Base-by-base conservation (phyloP, 2,888 invertebrate species). In the Erebia epiphron region DNA sequence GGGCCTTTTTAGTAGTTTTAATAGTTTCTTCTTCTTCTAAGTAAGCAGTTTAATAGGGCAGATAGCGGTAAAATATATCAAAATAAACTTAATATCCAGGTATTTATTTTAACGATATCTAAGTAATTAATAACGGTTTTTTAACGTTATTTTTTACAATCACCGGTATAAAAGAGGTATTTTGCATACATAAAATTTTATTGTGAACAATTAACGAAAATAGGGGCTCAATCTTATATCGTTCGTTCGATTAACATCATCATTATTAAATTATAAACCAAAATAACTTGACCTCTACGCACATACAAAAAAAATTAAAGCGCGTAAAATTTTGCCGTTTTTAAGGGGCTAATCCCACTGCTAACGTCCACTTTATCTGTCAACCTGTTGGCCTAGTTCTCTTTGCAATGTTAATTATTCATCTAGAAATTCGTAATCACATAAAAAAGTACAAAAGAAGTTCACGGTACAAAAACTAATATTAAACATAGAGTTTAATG, bases 281-380 rank as follows among this genome's bases (percentile, higher is more conserved):
- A 49, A 58, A 58, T 35, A 67, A 26, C n/a, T 58, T 67, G 57
- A 67, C 13, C 67, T 46, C 49, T 50, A 46, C 57, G 66, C 60
- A 56, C 60, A 16, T 46, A 67, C 54, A 49, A 18, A 16, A 61
- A 21, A 67, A 68, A 66, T 58, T 66, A 3, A 50, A 16, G 60
- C 74, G 68, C 62, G 52, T 70, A 63, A 49, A 68, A 73, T 74
- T 66, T 67, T 63, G 54, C 66, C 66, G 72, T 57, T 50, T 52
- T 16, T 2, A 11, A 54, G 54, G 18, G 2, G 52, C 16, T 16
- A 16, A 54, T 54, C 16, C 54, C 18, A 54, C 10, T 54, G 10
- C 54, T 54, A 18, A 10, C 54, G 11, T 18, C 9, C 54, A n/a
- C n/a, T n/a, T n/a, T n/a, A n/a, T n/a, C n/a, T n/a, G n/a, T n/a